Evolutionary conservation across 2,797 vertebrate genomes (phyloP).

Genomic region (Rhodeus uyekii): DNA sequence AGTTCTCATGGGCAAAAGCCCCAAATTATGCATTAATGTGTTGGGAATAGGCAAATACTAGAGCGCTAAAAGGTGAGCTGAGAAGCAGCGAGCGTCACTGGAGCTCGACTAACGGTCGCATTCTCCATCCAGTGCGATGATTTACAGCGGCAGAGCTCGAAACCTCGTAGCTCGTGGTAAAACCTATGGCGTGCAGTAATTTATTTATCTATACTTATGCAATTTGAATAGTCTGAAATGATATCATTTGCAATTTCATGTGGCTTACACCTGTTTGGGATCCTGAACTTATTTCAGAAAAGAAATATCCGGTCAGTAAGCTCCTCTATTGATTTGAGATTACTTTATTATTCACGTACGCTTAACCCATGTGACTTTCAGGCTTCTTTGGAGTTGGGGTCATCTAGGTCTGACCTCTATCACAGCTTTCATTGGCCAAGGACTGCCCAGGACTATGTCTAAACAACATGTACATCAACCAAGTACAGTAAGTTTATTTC

Average conservation of each 20-base stretch:
- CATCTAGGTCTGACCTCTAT: too few relatives aligned
- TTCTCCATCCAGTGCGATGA: not conserved
- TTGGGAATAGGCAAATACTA: not conserved
- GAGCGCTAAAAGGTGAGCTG: not conserved
- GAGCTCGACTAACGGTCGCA: not conserved
- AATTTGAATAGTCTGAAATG: not conserved
- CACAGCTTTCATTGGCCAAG: too few relatives aligned
- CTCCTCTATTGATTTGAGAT: not conserved
- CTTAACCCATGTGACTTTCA: not conserved
- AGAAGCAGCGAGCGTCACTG: not conserved
- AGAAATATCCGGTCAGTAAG: not conserved
- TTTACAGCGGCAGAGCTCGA: not conserved
- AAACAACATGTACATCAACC: too few relatives aligned
- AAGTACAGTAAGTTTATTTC: too few relatives aligned
- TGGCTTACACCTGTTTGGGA: not conserved
- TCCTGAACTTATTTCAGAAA: not conserved
- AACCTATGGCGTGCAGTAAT: not conserved
- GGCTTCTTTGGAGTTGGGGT: too few relatives aligned
- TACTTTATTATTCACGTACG: not conserved
- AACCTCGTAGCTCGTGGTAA: not conserved
- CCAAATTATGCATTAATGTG: slow-evolving; percentile 34
- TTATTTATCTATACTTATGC: not conserved
- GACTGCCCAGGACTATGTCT: too few relatives aligned
- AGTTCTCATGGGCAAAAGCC: not conserved
- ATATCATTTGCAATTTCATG: not conserved